Percentiles rank a stretch among this genome's conserved stretches.
Conservation (phyloP, 1,140 invertebrate species). For the Caenorhabditis latens region DNA sequence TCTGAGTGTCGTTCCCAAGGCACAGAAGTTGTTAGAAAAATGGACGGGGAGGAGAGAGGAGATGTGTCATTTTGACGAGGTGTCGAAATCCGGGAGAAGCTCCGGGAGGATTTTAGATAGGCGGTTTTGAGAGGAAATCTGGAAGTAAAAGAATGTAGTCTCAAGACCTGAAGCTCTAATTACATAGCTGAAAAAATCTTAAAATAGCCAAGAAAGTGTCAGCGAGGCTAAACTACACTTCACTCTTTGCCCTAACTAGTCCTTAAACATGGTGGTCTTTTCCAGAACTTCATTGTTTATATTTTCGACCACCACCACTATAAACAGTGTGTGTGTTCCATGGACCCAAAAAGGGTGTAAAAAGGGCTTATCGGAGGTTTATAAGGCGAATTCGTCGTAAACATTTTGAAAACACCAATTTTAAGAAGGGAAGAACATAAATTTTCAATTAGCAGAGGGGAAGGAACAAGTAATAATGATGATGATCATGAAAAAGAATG, state of each 20-base stretch:
- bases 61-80: conserved; percentile 15
- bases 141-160: too few species aligned
- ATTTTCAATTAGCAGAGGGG: conserved; percentile 22
- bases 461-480: background rate
- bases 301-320: background rate
- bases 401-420: conserved; percentile 15
- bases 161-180: too few species aligned
- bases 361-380: conserved; percentile 5
- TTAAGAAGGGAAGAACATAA: conserved; percentile 10
- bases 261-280: background rate
- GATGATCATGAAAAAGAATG: background rate
- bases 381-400: background rate
- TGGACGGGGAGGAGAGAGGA: background rate
- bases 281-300: background rate
- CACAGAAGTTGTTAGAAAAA: background rate
- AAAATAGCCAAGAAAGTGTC: too few species aligned
- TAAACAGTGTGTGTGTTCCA: background rate
- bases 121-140: too few species aligned
- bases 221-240: too few species aligned
- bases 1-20: background rate
- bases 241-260: too few species aligned
- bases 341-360: conserved; percentile 12
- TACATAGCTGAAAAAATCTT: too few species aligned
- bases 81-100: background rate
- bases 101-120: too few species aligned